Evolutionary conservation across 1,140 invertebrate species (phyloP).

Genomic region (Drosophila sp.): DNA sequence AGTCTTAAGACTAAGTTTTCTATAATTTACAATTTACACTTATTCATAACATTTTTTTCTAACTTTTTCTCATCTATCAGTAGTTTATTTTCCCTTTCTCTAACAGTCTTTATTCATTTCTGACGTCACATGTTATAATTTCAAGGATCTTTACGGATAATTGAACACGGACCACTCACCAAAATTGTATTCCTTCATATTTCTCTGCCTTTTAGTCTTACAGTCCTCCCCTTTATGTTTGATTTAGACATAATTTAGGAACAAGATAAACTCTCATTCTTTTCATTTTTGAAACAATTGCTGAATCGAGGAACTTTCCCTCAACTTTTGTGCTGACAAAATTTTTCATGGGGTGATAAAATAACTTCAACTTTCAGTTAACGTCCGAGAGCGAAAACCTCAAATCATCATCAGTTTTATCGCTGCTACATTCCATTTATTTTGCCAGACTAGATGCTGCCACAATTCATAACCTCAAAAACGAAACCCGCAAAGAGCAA

Average conservation of each 20-base stretch:
- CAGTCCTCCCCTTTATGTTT: neutral
- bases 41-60: neutral
- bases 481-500: neutral
- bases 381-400: neutral
- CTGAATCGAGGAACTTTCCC: neutral
- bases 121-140: neutral
- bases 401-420: conserved; percentile 53
- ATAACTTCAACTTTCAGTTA: conserved; percentile 15
- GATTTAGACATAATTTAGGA: conserved; percentile 8
- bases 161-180: neutral
- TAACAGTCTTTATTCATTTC: neutral
- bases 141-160: neutral
- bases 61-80: neutral
- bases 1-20: neutral
- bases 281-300: neutral
- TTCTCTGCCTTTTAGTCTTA: neutral
- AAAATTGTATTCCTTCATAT: neutral
- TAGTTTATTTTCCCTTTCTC: neutral
- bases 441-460: conserved; percentile 27
- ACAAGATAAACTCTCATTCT: neutral
- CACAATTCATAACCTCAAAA: conserved; percentile 47
- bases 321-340: conserved; percentile 10
- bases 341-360: neutral
- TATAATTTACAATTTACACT: conserved; percentile 6
- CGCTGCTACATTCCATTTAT: conserved; percentile 39